A percentile compares a stretch with the other conserved stretches of the same genome.
These are phyloP conservation scores for Resseliella maxima DNA, from an alignment of 2,888 invertebrate species.

Conservation along the genomic window DNA sequence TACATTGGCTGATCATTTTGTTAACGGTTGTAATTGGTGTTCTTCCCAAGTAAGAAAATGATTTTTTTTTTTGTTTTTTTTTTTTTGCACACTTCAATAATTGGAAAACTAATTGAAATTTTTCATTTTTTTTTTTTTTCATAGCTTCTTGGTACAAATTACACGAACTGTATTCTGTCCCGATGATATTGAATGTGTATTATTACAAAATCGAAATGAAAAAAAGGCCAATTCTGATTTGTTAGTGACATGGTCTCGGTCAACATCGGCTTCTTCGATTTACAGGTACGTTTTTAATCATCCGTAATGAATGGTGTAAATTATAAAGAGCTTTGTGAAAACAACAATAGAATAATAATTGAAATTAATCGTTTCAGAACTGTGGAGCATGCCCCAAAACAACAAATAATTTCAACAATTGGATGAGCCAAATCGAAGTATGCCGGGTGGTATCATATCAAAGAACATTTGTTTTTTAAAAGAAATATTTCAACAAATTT, in stretches of 20 bases:
- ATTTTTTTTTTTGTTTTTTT: not conserved
- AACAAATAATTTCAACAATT: constrained; percentile 72
- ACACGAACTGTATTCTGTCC: constrained; percentile 78
- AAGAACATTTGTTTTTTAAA: not conserved
- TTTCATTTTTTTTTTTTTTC: constrained; percentile 60
- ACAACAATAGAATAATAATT: not conserved
- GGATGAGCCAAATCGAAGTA: constrained; percentile 60
- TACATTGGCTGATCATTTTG: constrained; percentile 85
- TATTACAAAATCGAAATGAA: constrained; percentile 72
- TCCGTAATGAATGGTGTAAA: not conserved
- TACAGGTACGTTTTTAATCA: constrained; percentile 69
- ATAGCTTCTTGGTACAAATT: constrained; percentile 77
- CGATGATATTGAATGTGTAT: constrained; percentile 79
- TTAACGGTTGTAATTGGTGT: constrained; percentile 82
- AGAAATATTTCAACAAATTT: not conserved
- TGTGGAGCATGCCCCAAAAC: constrained; percentile 72
- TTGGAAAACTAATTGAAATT: constrained; percentile 4
- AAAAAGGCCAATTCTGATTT: constrained; percentile 73
- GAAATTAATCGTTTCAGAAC: constrained; percentile 65
- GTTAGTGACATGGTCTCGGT: constrained; percentile 73
- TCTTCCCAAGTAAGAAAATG: constrained; percentile 78
- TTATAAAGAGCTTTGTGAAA: not conserved
- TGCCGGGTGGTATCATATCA: not conserved
- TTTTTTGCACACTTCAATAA: not conserved
- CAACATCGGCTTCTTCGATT: constrained; percentile 72